phyloP scores from a whole-genome alignment of 2,113 vertebrate genomes.

The Recurvirostra avosetta region DNA sequence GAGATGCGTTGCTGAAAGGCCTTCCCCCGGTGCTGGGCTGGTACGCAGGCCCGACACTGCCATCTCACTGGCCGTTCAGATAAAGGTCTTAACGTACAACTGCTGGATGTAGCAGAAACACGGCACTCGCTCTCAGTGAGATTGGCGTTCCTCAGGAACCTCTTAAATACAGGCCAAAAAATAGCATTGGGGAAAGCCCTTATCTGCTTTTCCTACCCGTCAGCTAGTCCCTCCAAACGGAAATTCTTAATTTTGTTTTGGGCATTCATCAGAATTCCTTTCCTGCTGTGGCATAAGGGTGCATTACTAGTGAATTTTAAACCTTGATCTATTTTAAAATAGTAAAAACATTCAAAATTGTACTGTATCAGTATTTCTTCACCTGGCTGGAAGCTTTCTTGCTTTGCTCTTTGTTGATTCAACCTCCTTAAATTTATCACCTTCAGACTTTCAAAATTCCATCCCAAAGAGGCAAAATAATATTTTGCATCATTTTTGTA shows the following conservation, averaged over 20 bases:
- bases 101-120: background rate
- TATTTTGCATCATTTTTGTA: slow-evolving; percentile 28
- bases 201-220: background rate
- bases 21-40: background rate
- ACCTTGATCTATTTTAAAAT: background rate
- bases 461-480: slow-evolving; percentile 30
- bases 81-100: background rate
- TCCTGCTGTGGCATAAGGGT: background rate
- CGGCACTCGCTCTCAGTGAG: rapidly evolving
- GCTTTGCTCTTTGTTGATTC: slow-evolving; percentile 40
- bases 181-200: background rate
- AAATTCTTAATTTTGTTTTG: background rate
- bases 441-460: slow-evolving; percentile 41
- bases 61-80: background rate
- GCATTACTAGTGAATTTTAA: background rate
- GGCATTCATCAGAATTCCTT: background rate
- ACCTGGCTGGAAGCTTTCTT: background rate
- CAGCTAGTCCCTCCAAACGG: background rate
- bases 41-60: rapidly evolving
- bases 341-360: background rate
- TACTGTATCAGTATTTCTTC: background rate
- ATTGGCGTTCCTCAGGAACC: background rate
- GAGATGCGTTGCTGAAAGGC: rapidly evolving
- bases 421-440: slow-evolving; percentile 18
- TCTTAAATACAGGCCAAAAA: background rate